phyloP scores from a whole-genome alignment of 1,140 invertebrate species.

The Bombus difficillimus region DNA sequence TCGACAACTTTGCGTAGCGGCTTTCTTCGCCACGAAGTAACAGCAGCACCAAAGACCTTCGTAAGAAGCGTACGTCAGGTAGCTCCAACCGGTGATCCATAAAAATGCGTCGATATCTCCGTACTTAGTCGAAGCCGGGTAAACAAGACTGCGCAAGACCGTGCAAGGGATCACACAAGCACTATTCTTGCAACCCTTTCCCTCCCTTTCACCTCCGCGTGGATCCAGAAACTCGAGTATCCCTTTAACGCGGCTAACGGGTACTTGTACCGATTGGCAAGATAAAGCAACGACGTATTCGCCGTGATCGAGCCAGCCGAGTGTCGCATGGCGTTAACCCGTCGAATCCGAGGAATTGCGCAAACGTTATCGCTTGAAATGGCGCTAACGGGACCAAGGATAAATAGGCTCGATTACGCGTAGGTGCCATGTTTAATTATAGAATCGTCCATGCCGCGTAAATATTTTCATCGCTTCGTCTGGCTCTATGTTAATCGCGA shows the following conservation, averaged over 20 bases:
- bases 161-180: neutral
- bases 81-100: neutral
- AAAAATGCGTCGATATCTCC: neutral
- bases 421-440: constrained; percentile 5
- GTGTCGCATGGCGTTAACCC: too few relatives aligned
- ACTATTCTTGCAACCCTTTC: neutral
- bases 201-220: neutral
- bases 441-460: constrained; percentile 1
- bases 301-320: too few relatives aligned
- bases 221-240: neutral
- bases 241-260: neutral
- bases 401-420: neutral
- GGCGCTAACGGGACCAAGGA: neutral
- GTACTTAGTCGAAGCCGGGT: neutral
- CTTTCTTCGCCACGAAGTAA: neutral
- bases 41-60: neutral
- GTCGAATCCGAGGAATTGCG: neutral
- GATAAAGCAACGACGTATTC: too few relatives aligned
- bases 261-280: too few relatives aligned
- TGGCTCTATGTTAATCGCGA: neutral
- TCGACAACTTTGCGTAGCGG: neutral
- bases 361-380: neutral
- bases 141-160: too few relatives aligned
- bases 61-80: too few relatives aligned
- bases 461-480: constrained; percentile 36